Percentiles rank a stretch among this genome's conserved stretches.
Conservation (phyloP, 1,140 invertebrate genomes). For the Gonatopus flavifemur region DNA sequence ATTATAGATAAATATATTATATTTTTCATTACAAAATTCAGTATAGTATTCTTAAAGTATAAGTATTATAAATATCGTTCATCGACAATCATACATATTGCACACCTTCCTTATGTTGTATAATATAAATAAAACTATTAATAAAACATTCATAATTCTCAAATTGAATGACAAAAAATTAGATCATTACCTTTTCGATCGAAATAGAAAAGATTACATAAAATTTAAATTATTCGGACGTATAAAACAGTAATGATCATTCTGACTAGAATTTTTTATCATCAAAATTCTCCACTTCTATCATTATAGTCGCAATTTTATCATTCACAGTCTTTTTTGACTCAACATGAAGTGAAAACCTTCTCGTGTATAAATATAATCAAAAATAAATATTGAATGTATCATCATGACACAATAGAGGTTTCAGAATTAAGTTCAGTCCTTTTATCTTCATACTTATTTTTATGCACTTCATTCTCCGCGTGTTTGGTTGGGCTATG, state of each 20-base stretch:
- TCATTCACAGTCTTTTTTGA: too few relatives aligned
- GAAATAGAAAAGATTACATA: slow-evolving; percentile 1
- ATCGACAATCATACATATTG: slow-evolving; percentile 22
- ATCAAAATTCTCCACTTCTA: too few relatives aligned
- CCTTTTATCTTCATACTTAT: too few relatives aligned
- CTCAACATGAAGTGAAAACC: too few relatives aligned
- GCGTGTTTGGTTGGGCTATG: slow-evolving; percentile 4
- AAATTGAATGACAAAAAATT: not conserved
- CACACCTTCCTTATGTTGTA: slow-evolving; percentile 18
- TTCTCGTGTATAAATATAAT: too few relatives aligned
- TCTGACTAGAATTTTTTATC: slow-evolving; percentile 26
- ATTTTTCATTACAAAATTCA: too few relatives aligned
- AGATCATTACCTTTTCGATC: not conserved
- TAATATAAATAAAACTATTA: slow-evolving; percentile 5
- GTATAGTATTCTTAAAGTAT: not conserved
- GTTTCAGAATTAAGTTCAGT: not conserved
- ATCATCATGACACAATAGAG: too few relatives aligned
- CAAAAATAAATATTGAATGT: too few relatives aligned
- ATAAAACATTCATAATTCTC: not conserved
- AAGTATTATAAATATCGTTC: slow-evolving; percentile 22
- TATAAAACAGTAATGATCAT: not conserved
- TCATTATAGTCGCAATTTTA: too few relatives aligned
- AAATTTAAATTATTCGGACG: slow-evolving; percentile 17
- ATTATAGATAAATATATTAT: slow-evolving; percentile 17
- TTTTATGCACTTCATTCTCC: slow-evolving; percentile 1